These are phyloP conservation scores for Catharus fuscescens DNA, from an alignment of 2,113 vertebrate genomes.

Conservation along the genomic window DNA sequence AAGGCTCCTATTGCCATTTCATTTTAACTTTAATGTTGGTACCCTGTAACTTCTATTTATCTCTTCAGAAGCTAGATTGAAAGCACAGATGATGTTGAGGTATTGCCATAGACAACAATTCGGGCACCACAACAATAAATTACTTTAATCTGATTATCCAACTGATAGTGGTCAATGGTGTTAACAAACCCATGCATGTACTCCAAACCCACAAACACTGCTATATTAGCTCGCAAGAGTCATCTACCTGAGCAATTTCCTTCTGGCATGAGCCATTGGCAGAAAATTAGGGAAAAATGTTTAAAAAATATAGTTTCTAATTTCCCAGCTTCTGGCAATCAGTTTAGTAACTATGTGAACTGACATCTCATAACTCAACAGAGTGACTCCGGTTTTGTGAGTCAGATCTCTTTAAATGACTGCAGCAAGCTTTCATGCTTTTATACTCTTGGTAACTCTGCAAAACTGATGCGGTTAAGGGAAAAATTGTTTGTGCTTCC, in stretches of 20 bases:
- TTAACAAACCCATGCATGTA: neutral
- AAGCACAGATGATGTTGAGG: neutral
- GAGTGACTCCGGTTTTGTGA: neutral
- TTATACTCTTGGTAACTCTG: slow-evolving; percentile 18
- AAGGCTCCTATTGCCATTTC: neutral
- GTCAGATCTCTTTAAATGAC: neutral
- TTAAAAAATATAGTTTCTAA: neutral
- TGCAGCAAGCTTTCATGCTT: neutral
- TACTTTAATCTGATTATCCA: neutral
- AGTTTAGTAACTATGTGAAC: neutral
- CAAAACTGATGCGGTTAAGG: neutral
- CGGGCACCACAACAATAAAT: neutral
- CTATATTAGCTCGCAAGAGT: neutral
- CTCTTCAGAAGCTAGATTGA: neutral
- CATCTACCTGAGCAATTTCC: neutral
- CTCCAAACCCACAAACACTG: neutral
- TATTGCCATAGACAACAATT: neutral
- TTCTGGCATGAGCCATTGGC: neutral
- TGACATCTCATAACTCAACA: neutral
- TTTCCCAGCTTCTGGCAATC: neutral
- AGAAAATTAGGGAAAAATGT: neutral
- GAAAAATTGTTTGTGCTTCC: slow-evolving; percentile 25
- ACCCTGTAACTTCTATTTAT: neutral
- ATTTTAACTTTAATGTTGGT: neutral
- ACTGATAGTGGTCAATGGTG: neutral